Evolutionary conservation across 2,797 vertebrate genomes (phyloP), one percentile per base, ranked within the genome.

Genomic region (Silurus aristotelis): DNA sequence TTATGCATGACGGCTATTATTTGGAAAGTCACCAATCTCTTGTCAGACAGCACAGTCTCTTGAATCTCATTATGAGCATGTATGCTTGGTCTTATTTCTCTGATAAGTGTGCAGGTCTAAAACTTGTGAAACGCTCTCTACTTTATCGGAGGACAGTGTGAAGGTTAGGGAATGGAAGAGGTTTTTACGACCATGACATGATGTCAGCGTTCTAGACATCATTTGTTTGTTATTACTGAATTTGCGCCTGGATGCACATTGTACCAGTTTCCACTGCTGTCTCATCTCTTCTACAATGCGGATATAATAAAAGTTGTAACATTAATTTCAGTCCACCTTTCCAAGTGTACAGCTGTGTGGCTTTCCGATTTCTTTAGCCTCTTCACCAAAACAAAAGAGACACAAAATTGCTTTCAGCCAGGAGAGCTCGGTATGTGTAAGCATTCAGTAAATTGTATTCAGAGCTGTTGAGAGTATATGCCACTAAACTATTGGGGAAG

Each of bases 371-470:
- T 87, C 82, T 79, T 52, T 43, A 38, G 19, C 56, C 86, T 87
- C 78, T 84, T 83, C 83, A 68, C 55, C 89, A 86, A 88, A 89
- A 89, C 89, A 89, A 87, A 87, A 87, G 85, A 80, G 77, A 87
- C 73, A 77, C 84, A 84, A 87, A 90, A 90, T 89, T 90, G 87
- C 87, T 87, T 90, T 90, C 73, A 87, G 87, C 86, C 85, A 87
- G 83, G 76, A 88, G 82, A 87, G 89, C 67, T 82, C 56, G 70
- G 68, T 72, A 87, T 86, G 85, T 86, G 87, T 87, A 88, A 89
- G 86, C 85, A 87, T 89, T 87, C 86, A 87, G 82, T 84, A 83
- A 88, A 88, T 88, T 84, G 83, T 87, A 87, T 88, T 88, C 82
- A 82, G 86, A 83, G 82, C 70, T 52, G 79, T 86, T 84, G 84